Base-by-base conservation (phyloP, 1,140 invertebrate genomes). In the Drosophila pseudoananassae region DNA sequence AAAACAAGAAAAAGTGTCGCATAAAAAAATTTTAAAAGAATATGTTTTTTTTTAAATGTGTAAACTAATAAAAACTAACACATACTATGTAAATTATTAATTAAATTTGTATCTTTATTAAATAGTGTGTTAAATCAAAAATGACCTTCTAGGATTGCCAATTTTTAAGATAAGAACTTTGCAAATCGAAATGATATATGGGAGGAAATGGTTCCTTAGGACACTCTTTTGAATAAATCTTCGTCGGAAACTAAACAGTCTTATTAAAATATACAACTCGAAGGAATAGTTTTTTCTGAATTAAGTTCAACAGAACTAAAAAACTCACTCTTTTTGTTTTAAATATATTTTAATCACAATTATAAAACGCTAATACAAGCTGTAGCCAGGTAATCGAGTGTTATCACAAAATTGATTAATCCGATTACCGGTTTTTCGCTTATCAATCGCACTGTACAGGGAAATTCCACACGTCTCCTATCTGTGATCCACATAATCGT, bases 401-500 rank as follows among this genome's bases (percentile, higher is more conserved):
- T 46, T 71, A 71, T 59, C 54, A 36, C 36, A 4, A 1, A 2
- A 1, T 25, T 36, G 33, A 15, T 40, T 49, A 33, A 12, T 36
- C 12, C 17, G 43, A 61, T 72, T 29, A 73, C 14, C 54, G 10
- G 14, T 36, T 50, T 15, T 15, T 10, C n/a, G 15, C 49, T 59
- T 59, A 68, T 60, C 40, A 46, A 29, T 31, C 40, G 8, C 17
- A 25, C 31, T 23, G 14, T 8, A 27, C 14, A 14, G 31, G 57
- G 25, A 33, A 69, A 29, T 56, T 47, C 31, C 66, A 9, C 6
- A 15, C 15, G 10, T 1, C 14, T 29, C 20, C 29, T 87, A 87
- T 51, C 82, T 51, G 31, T 82, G 78, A 64, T 87, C 78, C 12
- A 75, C 70, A 66, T 85, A 85, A 40, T 85, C 81, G 33, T 74